A percentile compares a stretch with the other conserved stretches of the same genome.
Evolutionary conservation across 2,113 vertebrate genomes (phyloP).

Genomic region (Myrmecobius fasciatus): DNA sequence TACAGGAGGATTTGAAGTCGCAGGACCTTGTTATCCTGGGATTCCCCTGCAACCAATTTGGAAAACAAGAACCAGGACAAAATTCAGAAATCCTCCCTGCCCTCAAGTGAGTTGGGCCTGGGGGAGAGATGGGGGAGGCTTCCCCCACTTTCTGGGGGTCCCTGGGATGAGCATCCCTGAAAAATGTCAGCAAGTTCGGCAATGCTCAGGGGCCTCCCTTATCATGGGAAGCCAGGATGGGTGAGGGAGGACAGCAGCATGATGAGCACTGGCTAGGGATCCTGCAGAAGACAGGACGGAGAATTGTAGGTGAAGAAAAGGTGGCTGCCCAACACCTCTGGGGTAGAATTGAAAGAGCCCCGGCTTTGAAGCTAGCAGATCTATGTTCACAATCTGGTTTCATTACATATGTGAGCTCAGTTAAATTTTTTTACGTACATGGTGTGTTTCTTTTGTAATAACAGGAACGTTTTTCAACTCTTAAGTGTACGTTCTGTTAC

Average conservation of each 20-base stretch:
- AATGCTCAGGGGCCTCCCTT: not conserved
- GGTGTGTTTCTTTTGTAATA: not conserved
- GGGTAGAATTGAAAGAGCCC: not conserved
- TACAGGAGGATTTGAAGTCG: slow-evolving; percentile 89
- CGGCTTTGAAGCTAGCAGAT: not conserved
- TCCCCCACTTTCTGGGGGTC: not conserved
- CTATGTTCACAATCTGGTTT: not conserved
- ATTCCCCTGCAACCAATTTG: slow-evolving; percentile 96
- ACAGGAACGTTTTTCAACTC: not conserved
- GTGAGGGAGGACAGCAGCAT: accelerated
- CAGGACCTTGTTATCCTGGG: slow-evolving; percentile 88
- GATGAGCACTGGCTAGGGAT: not conserved
- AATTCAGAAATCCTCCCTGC: slow-evolving; percentile 89
- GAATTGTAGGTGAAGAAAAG: not conserved
- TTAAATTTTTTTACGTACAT: not conserved
- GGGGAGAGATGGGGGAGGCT: not conserved
- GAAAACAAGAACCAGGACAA: slow-evolving; percentile 93
- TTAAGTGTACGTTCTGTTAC: too few relatives aligned
- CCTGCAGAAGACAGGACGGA: not conserved
- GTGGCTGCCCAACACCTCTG: not conserved
- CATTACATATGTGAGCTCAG: not conserved
- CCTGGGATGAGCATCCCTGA: not conserved
- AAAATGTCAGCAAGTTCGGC: not conserved
- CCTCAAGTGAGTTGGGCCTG: slow-evolving; percentile 89
- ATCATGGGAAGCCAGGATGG: not conserved